Evolutionary conservation across 2,113 vertebrate genomes (phyloP).

Genomic region (human): DNA sequence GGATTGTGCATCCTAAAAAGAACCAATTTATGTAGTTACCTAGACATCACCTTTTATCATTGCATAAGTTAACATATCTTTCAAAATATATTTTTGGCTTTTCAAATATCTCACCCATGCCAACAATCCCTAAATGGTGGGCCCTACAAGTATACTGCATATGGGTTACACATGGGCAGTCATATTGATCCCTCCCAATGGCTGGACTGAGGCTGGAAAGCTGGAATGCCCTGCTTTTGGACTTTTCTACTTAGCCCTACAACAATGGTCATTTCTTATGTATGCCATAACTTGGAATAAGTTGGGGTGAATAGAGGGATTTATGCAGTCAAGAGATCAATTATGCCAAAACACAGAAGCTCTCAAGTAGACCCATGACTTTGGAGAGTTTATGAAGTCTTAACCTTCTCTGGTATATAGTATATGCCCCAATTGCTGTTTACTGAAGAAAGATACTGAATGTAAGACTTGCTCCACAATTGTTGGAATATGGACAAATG

Average conservation of each 20-base stretch:
- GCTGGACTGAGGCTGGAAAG: background rate
- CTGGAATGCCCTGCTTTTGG: background rate
- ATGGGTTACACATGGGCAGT: too few relatives aligned
- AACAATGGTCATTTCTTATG: background rate
- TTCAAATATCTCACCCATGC: background rate
- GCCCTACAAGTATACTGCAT: background rate
- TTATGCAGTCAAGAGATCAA: background rate
- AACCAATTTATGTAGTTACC: background rate
- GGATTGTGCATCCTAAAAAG: background rate
- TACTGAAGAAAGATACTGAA: background rate
- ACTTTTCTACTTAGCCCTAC: background rate
- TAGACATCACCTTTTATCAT: background rate
- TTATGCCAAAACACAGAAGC: background rate
- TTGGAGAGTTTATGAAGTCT: background rate
- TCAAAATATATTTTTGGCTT: background rate
- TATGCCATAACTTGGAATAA: background rate
- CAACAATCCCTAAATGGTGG: background rate
- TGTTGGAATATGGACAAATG: background rate
- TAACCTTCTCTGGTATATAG: background rate
- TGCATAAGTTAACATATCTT: background rate
- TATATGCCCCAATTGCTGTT: background rate
- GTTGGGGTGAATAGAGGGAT: background rate
- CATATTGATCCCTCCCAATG: background rate
- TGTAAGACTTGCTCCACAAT: background rate
- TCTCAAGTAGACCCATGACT: background rate